A percentile compares a stretch with the other conserved stretches of the same genome.
These are phyloP conservation scores for Phataginus tricuspis DNA, from an alignment of 2,797 vertebrate genomes.

Conservation along the genomic window DNA sequence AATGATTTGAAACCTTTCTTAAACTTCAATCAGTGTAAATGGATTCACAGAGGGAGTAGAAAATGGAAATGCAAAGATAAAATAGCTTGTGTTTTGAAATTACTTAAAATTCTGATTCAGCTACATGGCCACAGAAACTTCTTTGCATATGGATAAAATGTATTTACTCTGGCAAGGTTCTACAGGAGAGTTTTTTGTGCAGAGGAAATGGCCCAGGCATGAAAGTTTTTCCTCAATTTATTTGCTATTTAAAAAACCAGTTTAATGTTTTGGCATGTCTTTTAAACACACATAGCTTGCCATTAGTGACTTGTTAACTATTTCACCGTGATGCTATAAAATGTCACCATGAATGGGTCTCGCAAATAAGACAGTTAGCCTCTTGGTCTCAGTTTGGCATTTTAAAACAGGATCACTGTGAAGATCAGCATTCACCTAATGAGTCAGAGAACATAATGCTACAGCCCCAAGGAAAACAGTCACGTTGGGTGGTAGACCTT, in stretches of 20 bases:
- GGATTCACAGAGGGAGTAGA: conserved; percentile 6
- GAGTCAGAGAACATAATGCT: background rate
- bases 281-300: conserved; percentile 51
- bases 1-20: background rate
- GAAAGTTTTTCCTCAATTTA: conserved; percentile 58
- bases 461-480: background rate
- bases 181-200: conserved; percentile 44
- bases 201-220: conserved; percentile 63
- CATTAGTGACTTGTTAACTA: conserved; percentile 62
- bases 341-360: conserved; percentile 4
- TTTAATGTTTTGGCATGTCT: conserved; percentile 55
- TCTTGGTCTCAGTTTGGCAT: conserved; percentile 8
- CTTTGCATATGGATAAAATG: background rate
- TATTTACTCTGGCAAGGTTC: conserved; percentile 45
- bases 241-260: conserved; percentile 46
- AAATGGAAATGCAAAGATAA: conserved; percentile 51
- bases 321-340: conserved; percentile 55
- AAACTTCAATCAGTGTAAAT: conserved; percentile 58
- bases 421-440: background rate
- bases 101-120: conserved; percentile 61
- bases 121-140: background rate
- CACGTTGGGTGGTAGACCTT: background rate
- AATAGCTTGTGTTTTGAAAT: conserved; percentile 53
- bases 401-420: background rate
- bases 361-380: conserved; percentile 9